Base-by-base conservation (phyloP, 2,797 vertebrate genomes). In the Sternarchorhynchus goeldii region DNA sequence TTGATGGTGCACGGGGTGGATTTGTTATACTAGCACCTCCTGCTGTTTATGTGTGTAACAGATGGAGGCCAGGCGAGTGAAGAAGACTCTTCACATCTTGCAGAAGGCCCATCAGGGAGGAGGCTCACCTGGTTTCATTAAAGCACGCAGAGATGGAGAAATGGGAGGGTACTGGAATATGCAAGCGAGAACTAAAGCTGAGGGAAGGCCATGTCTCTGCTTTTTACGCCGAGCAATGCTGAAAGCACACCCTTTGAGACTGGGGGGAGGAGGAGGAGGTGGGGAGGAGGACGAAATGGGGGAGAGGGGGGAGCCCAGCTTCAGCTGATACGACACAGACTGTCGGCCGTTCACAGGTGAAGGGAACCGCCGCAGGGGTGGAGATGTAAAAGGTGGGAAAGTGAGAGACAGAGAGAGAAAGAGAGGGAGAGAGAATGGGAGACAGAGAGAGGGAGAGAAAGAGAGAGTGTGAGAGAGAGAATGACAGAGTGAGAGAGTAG, bases 31-130 rank as follows among this genome's bases (percentile, higher is more conserved):
- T 16, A 4, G 25, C 31, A 29, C 12, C 5, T n/a, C 8, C 29
- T n/a, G 0, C 6, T 74, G 7, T 3, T 6, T 20, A 31, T 6
- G 31, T 65, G 31, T 55, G 67, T 4, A 58, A 41, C 64, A 69
- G 78, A 41, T 31, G 39, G 55, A 76, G 56, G 66, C 62, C 58
- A 58, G 56, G 73, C 66, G 64, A 65, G 64, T 58, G 73, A 32
- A 21, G 75, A 69, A 71, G 55, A 58, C 68, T 64, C 70, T 14
- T 25, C 45, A 58, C 71, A 66, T 55, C 58, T 58, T 64, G 63
- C 60, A 53, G 72, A 59, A 25, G 74, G 32, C 34, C 50, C 63
- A 67, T 72, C 73, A 71, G 72, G 64, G 63, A 80, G 72, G 53
- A 36, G 57, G 68, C 62, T 75, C 75, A 50, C 39, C 75, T 65